Evolutionary conservation across 2,113 vertebrate genomes (phyloP).

Genomic region (Macrotis lagotis): DNA sequence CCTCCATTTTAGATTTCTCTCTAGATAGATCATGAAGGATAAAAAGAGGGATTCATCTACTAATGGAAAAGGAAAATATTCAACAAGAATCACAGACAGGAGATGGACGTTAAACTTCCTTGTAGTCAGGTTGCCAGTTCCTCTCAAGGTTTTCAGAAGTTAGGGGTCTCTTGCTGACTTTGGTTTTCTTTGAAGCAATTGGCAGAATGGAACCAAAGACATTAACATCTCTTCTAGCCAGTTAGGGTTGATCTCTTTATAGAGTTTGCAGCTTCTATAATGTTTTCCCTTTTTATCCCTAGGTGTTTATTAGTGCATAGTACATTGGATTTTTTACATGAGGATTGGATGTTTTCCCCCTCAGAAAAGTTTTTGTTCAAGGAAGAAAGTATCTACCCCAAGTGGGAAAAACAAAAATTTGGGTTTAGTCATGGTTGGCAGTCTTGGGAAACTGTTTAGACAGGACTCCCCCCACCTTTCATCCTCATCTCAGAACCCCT

Average conservation of each 20-base stretch:
- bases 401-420: constrained; percentile 64
- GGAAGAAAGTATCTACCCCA: constrained; percentile 41
- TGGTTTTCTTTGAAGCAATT: constrained; percentile 58
- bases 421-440: constrained; percentile 65
- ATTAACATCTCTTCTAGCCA: constrained; percentile 28
- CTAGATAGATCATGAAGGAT: constrained; percentile 66
- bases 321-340: constrained; percentile 60
- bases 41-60: constrained; percentile 39
- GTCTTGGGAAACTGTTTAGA: not conserved
- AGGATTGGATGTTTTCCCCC: constrained; percentile 46
- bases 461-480: not conserved
- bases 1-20: constrained; percentile 63
- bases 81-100: constrained; percentile 43
- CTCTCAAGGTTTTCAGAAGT: constrained; percentile 35
- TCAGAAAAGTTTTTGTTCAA: constrained; percentile 65
- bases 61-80: constrained; percentile 23
- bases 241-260: not conserved
- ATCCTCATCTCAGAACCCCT: not conserved
- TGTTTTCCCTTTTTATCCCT: constrained; percentile 29
- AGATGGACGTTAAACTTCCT: constrained; percentile 28
- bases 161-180: constrained; percentile 42
- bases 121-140: constrained; percentile 55
- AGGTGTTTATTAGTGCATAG: constrained; percentile 44
- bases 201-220: constrained; percentile 75
- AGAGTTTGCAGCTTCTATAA: not conserved